Base-by-base conservation (phyloP, 2,797 vertebrate species). In the Notolepis coatsorum region DNA sequence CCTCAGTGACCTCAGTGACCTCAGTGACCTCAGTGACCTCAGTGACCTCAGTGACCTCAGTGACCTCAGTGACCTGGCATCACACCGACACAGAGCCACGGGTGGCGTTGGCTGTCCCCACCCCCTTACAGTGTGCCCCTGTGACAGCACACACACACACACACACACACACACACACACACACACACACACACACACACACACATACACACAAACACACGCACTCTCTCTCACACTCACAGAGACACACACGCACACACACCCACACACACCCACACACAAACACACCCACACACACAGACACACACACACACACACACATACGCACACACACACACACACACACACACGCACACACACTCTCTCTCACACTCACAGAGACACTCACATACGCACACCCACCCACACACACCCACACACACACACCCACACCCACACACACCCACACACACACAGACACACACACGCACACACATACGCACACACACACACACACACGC, bases 161-260 rank as follows among this genome's bases (percentile, higher is more conserved):
- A n/a, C n/a, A 9, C 18, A 21, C 6, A 21, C 41, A 10, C 7
- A 10, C 3, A 23, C 3, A 23, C 18, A 43, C 8, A 3, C 8
- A 3, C 31, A 35, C 31, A 12, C 1, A 12, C 31, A 35, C 31
- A 35, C 30, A 7, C 30, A 7, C 30, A 7, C 30, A 7, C 5
- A 7, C 5, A 7, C 30, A 7, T 10, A 31, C 30, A 7, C 30
- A n/a, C n/a, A n/a, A 31, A 37, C 10, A 9, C 46, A 25, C 38
- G 5, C 13, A 47, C 61, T 20, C 49, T 30, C 61, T 73, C n/a
- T n/a, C n/a, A n/a, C n/a, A n/a, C n/a, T n/a, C 35, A 13, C 35
- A 38, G 1, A 4, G 10, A 13, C 9, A 13, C 9, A 3, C 15
- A 18, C 41, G 21, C 41, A 20, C 41, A 79, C 73, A 63, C 41